Evolutionary conservation across 2,113 vertebrate species (phyloP).

Genomic region (Spheniscus mendiculus): DNA sequence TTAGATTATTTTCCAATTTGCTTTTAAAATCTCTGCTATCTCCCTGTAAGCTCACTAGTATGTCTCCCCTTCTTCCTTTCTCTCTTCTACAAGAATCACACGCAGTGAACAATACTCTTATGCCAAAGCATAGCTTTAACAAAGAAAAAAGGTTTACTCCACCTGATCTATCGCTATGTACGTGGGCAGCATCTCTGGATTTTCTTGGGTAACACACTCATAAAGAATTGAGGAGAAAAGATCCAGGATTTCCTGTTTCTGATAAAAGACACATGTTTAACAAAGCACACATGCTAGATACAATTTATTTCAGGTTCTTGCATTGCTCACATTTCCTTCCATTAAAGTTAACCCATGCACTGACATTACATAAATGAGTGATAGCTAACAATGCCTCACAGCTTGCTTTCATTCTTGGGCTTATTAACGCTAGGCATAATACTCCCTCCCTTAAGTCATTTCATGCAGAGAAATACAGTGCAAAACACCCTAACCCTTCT

Average conservation of each 20-base stretch:
- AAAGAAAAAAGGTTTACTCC: neutral
- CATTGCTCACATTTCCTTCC: neutral
- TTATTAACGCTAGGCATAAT: neutral
- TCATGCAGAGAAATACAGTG: neutral
- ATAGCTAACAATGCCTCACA: neutral
- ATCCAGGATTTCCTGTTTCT: slow-evolving; percentile 89
- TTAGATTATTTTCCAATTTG: neutral
- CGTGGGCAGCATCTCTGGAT: slow-evolving; percentile 94
- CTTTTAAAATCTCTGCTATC: neutral
- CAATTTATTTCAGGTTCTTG: neutral
- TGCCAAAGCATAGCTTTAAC: neutral
- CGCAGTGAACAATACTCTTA: rapidly evolving
- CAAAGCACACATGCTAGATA: neutral
- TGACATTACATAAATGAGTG: neutral
- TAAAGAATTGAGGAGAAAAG: slow-evolving; percentile 94
- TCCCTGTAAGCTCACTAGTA: neutral
- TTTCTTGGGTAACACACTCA: slow-evolving; percentile 96
- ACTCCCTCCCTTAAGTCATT: neutral
- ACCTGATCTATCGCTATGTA: slow-evolving; percentile 98
- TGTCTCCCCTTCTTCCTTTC: neutral
- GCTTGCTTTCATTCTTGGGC: neutral
- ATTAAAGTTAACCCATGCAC: neutral
- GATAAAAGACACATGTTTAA: slow-evolving; percentile 1
- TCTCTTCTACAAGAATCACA: neutral
- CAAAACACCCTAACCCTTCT: neutral